Base-by-base conservation (phyloP, 2,797 vertebrate species). In the Diceros bicornis region DNA sequence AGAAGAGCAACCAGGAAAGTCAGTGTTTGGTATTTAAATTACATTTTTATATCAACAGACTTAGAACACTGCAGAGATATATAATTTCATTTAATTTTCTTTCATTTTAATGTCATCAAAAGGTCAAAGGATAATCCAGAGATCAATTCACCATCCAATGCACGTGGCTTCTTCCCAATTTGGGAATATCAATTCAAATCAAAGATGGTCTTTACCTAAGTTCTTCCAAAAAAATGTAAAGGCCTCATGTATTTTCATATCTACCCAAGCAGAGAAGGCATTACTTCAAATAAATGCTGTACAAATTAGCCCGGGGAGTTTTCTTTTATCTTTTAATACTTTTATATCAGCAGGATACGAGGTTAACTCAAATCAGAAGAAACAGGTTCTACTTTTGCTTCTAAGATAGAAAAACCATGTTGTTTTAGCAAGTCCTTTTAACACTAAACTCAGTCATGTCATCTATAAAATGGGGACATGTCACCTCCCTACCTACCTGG, bases 91-190 rank as follows among this genome's bases (percentile, higher is more conserved):
- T 96, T 93, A 10, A 14, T 84, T 86, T 97, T 78, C 75, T 97
- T 79, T 89, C 71, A 94, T 85, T 96, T 93, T 91, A 97, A 97
- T 94, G 89, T 93, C 75, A 97, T 7, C 27, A 21, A 96, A 97
- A 94, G 90, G 91, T 89, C 95, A 97, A 93, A 71, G 25, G 10
- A 93, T 97, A 95, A 97, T 79, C 41, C 41, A 92, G 50, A 75
- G 21, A 86, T 74, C 96, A 95, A 81, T 32, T 52, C 4, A 32
- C 32, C 78, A 82, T 91, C 25, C 81, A 12, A 55, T 12, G 3
- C 29, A 90, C 52, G 69, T 18, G 55, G 27, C 23, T 82, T 23
- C 5, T 18, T 27, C 47, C 13, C 32, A 83, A 25, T 72, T 68
- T 86, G 64, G 62, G 44, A 96, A 89, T 87, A 81, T 25, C 77